Percentiles rank a stretch among this genome's conserved stretches.
Evolutionary conservation across 1,140 invertebrate species (phyloP).

Genomic region (Ctenoplectra terminalis): DNA sequence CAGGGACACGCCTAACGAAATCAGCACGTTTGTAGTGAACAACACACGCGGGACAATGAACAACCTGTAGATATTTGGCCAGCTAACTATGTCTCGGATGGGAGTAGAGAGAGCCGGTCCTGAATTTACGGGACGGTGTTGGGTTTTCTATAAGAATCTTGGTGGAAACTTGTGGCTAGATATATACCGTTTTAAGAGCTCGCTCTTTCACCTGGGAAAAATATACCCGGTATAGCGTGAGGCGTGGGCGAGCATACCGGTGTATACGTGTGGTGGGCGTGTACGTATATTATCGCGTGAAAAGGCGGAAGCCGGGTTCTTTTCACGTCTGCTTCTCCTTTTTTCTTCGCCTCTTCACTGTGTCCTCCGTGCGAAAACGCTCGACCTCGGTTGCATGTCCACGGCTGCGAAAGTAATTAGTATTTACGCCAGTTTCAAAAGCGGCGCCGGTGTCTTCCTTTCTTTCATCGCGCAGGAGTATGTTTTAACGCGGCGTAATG

Average conservation of each 20-base stretch:
- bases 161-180: conserved; percentile 25
- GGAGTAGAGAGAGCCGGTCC: conserved; percentile 13
- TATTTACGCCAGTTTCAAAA: conserved; percentile 70
- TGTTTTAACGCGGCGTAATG: conserved; percentile 58
- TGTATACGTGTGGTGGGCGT: background rate
- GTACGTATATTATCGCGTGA: background rate
- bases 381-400: conserved; percentile 42
- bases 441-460: conserved; percentile 52
- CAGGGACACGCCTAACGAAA: conserved; percentile 74
- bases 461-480: conserved; percentile 56
- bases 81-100: conserved; percentile 37
- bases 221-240: background rate
- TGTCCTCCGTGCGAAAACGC: conserved; percentile 48
- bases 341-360: conserved; percentile 36
- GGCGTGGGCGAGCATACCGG: background rate
- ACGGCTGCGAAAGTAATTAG: conserved; percentile 65
- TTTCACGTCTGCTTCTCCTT: conserved; percentile 42
- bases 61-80: conserved; percentile 78
- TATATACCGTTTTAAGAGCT: conserved; percentile 38
- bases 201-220: conserved; percentile 28
- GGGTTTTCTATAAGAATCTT: conserved; percentile 45
- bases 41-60: conserved; percentile 72
- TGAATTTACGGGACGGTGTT: conserved; percentile 12
- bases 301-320: conserved; percentile 42
- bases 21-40: conserved; percentile 74